Evolutionary conservation across 1,140 invertebrate species (phyloP).

Genomic region (Trichonephila clavata): DNA sequence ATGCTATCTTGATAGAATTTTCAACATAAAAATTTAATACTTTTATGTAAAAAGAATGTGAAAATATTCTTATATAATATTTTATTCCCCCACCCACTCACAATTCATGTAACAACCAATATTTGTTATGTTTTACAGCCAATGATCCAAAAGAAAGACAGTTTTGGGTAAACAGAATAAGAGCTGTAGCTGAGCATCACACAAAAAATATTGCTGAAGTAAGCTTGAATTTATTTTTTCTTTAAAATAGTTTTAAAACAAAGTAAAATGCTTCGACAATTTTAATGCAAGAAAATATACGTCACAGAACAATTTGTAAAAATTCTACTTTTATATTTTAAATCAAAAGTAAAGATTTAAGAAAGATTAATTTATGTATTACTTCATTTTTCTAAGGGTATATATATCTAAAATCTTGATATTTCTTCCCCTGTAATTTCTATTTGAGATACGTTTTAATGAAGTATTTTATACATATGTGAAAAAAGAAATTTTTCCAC

Average conservation of each 20-base stretch:
- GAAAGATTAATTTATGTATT: no score
- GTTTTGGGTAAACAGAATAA: conserved; percentile 95
- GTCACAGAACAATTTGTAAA: no score
- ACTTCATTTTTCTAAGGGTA: no score
- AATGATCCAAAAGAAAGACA: conserved; percentile 94
- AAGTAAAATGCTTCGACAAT: background rate
- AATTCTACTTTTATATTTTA: no score
- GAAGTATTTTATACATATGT: no score
- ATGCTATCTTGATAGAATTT: no score
- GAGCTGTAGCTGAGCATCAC: conserved; percentile 86
- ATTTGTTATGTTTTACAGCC: conserved; percentile 81
- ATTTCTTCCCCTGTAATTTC: no score
- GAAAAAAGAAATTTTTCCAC: no score
- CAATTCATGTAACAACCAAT: background rate
- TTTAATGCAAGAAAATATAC: background rate
- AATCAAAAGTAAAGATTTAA: background rate
- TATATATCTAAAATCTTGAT: no score
- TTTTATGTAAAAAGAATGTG: no score
- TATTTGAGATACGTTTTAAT: no score
- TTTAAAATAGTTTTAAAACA: background rate
- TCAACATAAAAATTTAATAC: no score
- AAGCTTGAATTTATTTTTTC: conserved; percentile 19
- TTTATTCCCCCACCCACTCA: background rate
- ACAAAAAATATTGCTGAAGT: conserved; percentile 74
- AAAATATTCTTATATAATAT: background rate